Evolutionary conservation across 2,797 vertebrate genomes (phyloP), one percentile per base, ranked within the genome.

Genomic region (Ambastaia sidthimunki): DNA sequence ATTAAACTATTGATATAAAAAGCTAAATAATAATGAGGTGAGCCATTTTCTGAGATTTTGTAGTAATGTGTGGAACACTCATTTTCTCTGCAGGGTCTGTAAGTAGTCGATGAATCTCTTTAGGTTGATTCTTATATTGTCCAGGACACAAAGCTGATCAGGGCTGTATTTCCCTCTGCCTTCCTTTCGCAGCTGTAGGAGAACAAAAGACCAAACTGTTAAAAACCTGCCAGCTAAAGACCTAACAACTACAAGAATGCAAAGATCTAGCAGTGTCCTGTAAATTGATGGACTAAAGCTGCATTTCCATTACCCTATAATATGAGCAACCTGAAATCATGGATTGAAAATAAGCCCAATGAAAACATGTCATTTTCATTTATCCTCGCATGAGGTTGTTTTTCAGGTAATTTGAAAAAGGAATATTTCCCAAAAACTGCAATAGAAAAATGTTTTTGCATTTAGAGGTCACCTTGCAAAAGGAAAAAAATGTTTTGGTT

Each of bases 61-160:
- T 48, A 31, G 18, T 50, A 78, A 54, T 80, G 4, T 63, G 21
- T 31, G 6, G 28, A 21, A 44, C 10, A 3, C 18, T 89, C 74
- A 93, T 85, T 92, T 93, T 87, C 93, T 95, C 88, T 90, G 84
- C 89, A 95, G 86, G 3, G 91, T 93, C 88, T 98, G 96, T 82
- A 96, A 94, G 90, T 99, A 99, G 3, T 95, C 92, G 59, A 99
- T 94, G 87, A 99, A 99, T 90, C 98, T 94, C 87, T 95, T 95
- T 87, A 99, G 92, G 90, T 99, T 99, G 85, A 95, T 90, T 91
- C 93, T 98, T 89, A 99, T 93, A 76, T 99, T 99, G 93, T 98
- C 94, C 2, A 99, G 93, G 82, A 99, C 97, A 82, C 96, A 97
- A 31, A 99, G 91, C 82, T 99, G 97, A 86, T 98, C 96, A 16